Base-by-base conservation (phyloP, 2,113 vertebrate species). In the Eurypyga helias region DNA sequence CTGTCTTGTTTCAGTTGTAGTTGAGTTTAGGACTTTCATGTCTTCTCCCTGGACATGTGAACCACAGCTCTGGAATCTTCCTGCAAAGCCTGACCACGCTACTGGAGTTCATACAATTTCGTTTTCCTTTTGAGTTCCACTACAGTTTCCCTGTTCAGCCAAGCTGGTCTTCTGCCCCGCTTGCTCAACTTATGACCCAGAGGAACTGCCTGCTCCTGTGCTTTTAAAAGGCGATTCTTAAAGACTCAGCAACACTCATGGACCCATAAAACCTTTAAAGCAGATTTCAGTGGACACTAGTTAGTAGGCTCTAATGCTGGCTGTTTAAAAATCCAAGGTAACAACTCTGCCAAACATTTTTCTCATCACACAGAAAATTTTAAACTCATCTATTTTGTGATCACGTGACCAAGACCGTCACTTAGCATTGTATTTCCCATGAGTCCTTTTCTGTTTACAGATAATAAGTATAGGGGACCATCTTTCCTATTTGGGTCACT, bases 81-180 rank as follows among this genome's bases (percentile, higher is more conserved):
- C 55, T 13, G 13, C 2, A 1, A 69, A 43, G 36, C 7, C 54
- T 70, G 21, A 78, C 3, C 5, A 60, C 1, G 0, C 25, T 58
- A 43, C 34, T 20, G 31, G 12, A 41, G 12, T 16, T 58, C 16
- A 51, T 51, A 31, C 6, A 25, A 20, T 49, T 67, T 58, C 13
- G 29, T 67, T 43, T 49, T 51, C 36, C 19, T 49, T 14, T 3
- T 66, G 61, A 49, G 24, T 5, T 66, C 43, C 4, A 7, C 1
- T 6, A 49, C 6, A 18, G 41, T 12, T 25, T 58, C 16, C 16
- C 7, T 49, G 17, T 14, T 48, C 23, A 65, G n/a, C 11, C 33
- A 46, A 36, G 26, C 5, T 43, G 12, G 9, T 66, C 29, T 29
- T 57, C 29, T 33, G 11, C 21, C 5, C 9, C 2, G 1, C 38